phyloP scores from a whole-genome alignment of 2,113 vertebrate species.

The Sylvia atricapilla region DNA sequence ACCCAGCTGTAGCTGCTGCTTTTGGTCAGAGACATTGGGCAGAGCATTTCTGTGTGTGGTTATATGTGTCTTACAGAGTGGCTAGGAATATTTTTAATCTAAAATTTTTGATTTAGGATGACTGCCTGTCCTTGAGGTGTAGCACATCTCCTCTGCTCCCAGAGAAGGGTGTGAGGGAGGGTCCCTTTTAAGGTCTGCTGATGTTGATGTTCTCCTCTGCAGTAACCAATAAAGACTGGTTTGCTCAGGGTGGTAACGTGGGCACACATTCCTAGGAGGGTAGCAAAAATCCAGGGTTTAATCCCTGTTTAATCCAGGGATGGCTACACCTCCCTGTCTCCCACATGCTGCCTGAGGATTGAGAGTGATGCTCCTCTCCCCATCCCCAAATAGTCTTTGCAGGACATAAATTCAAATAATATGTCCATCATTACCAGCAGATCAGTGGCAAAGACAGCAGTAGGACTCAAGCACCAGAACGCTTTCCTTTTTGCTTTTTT shows the following conservation, averaged over 20 bases:
- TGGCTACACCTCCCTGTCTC: background rate
- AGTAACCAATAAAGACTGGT: background rate
- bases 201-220: background rate
- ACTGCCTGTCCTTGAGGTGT: background rate
- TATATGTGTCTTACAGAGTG: background rate
- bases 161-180: background rate
- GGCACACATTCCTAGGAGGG: background rate
- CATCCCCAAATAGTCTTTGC: background rate
- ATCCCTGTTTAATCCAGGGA: background rate
- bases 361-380: background rate
- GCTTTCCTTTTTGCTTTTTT: background rate
- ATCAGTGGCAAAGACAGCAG: background rate
- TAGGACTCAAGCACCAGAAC: accelerated
- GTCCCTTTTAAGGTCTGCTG: background rate
- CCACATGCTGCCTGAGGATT: background rate
- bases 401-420: background rate
- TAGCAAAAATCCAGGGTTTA: background rate
- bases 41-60: background rate
- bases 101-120: background rate
- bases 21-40: accelerated
- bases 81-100: background rate
- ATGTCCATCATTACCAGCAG: background rate
- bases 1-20: background rate
- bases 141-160: background rate
- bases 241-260: background rate